Conservation (phyloP, 2,113 vertebrate genomes). For the Urocitellus parryii region DNA sequence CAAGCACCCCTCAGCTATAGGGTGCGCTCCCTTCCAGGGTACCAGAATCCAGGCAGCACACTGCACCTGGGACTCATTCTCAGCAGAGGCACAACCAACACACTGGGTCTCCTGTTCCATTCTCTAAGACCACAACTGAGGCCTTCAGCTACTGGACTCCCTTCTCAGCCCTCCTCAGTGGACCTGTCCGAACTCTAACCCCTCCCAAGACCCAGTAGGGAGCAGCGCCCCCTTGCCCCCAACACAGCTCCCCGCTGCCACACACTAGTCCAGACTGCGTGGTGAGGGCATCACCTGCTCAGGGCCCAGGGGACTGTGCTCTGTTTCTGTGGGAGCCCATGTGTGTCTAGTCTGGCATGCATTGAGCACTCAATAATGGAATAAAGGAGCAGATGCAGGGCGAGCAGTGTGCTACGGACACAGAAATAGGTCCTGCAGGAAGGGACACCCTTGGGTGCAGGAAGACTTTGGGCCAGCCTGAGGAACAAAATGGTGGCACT, state of each 20-base stretch:
- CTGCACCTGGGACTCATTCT: background rate
- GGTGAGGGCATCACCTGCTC: background rate
- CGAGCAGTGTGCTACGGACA: fast-evolving
- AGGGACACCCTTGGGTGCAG: too few relatives aligned
- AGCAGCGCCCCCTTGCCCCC: background rate
- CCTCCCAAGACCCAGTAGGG: background rate
- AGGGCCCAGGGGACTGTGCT: background rate
- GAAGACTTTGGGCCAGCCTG: too few relatives aligned
- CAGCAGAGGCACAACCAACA: background rate
- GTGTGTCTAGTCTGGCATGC: fast-evolving
- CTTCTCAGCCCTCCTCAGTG: background rate
- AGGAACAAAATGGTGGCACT: background rate
- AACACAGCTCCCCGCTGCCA: background rate
- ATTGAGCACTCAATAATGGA: background rate
- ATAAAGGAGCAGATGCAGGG: too few relatives aligned
- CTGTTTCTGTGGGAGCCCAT: too few relatives aligned
- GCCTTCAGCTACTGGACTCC: background rate
- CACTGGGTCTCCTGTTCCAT: background rate
- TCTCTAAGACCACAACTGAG: background rate
- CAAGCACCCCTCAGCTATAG: background rate
- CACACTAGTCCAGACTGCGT: too few relatives aligned
- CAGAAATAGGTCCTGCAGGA: background rate
- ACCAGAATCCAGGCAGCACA: background rate
- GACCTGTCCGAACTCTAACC: background rate
- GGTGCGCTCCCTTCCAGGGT: background rate